phyloP scores from a whole-genome alignment of 2,888 invertebrate species.

The Homarus gammarus region DNA sequence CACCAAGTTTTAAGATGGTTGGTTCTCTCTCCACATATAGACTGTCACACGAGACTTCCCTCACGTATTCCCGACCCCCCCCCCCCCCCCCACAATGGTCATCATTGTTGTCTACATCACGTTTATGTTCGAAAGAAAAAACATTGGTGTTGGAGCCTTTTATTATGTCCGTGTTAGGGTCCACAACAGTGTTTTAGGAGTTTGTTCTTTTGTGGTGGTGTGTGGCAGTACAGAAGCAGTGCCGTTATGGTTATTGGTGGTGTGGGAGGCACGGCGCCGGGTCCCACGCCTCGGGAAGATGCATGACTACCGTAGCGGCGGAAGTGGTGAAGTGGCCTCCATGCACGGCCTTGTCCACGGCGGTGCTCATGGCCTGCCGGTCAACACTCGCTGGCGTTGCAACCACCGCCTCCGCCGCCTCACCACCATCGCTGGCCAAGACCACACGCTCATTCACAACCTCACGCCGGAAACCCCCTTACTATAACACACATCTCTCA shows the following conservation, averaged over 20 bases:
- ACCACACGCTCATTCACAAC: not conserved
- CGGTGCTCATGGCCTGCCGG: not conserved
- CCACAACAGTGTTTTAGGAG: too few species aligned
- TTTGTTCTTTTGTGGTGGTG: too few species aligned
- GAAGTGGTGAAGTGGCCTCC: not conserved
- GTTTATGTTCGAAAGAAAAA: too few species aligned
- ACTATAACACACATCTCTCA: not conserved
- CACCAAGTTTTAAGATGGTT: too few species aligned
- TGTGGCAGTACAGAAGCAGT: not conserved
- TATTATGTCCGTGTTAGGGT: too few species aligned
- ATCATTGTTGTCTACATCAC: too few species aligned
- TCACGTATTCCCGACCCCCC: too few species aligned
- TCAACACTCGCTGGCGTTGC: not conserved
- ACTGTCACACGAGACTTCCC: too few species aligned
- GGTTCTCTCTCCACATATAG: too few species aligned
- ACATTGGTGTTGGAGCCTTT: too few species aligned
- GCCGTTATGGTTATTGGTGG: not conserved
- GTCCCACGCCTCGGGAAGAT: not conserved
- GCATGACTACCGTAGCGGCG: not conserved
- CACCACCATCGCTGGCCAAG: not conserved
- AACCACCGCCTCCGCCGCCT: not conserved
- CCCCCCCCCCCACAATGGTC: too few species aligned
- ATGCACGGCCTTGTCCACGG: not conserved
- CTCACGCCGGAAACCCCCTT: not conserved
- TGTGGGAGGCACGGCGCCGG: not conserved